Base-by-base conservation (phyloP, 1,140 invertebrate genomes). In the Psix sp. region DNA sequence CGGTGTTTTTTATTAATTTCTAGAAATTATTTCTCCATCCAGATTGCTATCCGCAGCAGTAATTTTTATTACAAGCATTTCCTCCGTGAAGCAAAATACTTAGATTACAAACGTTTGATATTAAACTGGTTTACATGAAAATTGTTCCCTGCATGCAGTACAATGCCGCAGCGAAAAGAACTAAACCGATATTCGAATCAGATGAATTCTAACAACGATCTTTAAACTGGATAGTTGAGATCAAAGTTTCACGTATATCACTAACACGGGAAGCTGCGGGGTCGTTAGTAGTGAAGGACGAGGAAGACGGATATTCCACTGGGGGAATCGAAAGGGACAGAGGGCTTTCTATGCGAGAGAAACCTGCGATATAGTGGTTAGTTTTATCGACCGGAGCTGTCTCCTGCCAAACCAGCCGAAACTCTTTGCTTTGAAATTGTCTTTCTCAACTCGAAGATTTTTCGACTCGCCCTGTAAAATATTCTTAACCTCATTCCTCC, bases 321-420 rank as follows among this genome's bases (percentile, higher is more conserved):
- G 45, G 57, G 57, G 45, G 43, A 62, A 62, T 31, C 21, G 29
- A 26, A 42, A 45, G 42, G 42, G 31, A 33, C 26, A 15, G 18
- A 35, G 42, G 33, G 42, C 33, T 26, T 31, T 52, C 49, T 29
- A 11, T 13, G 14, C 7, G 17, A 40, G 49, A 52, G 21, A 52
- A 45, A 43, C 26, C 57, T 33, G 46, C 57, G 56, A 60, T 39
- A 51, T 24, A 43, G 45, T 43, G 46, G 59, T 43, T 62, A 43
- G 46, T 62, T 62, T 31, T 62, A 62, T 62, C 59, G 59, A 62
- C 46, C 46, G 29, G 21, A 26, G 38, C 46, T 51, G 59, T 35
- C 43, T 46, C 11, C 54, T 26, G 40, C 18, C 43, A 49, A 39
- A 48, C 26, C 31, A 49, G 15, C 10, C 43, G 33, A 60, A 39